phyloP scores from a whole-genome alignment of 2,888 invertebrate genomes.

The Axea sp. region DNA sequence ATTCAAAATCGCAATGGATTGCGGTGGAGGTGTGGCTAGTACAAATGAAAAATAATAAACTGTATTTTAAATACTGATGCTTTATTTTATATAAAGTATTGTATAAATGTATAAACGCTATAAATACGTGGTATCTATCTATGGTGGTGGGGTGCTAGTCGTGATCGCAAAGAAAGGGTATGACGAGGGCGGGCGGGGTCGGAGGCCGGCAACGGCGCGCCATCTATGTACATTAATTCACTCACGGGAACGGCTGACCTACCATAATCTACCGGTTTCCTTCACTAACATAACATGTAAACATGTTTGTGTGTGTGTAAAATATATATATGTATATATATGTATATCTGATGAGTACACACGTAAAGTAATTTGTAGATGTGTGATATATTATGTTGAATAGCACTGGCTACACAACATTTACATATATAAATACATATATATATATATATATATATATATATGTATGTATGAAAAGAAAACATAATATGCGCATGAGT shows the following conservation, averaged over 20 bases:
- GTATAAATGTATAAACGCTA: conserved; percentile 80
- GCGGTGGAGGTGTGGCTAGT: conserved; percentile 27
- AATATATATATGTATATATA: conserved; percentile 67
- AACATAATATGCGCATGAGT: conserved; percentile 74
- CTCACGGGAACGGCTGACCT: conserved; percentile 78
- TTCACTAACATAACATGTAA: conserved; percentile 77
- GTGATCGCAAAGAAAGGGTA: conserved; percentile 79
- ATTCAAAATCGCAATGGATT: too few relatives aligned
- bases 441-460: conserved; percentile 48
- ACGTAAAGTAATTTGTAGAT: conserved; percentile 56
- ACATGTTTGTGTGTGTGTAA: conserved; percentile 71
- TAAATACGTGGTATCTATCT: conserved; percentile 80
- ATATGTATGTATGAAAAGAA: conserved; percentile 69
- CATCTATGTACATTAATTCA: conserved; percentile 79
- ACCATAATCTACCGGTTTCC: conserved; percentile 79
- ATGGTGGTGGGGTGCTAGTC: conserved; percentile 79
- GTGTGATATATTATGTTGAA: conserved; percentile 64
- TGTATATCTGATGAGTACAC: conserved; percentile 64
- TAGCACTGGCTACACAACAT: conserved; percentile 66
- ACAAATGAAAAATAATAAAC: conserved; percentile 44
- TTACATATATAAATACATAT: conserved; percentile 66
- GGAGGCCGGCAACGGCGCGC: conserved; percentile 79
- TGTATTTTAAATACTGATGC: conserved; percentile 79
- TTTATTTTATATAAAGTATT: conserved; percentile 80
- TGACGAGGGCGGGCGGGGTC: conserved; percentile 79